Conservation (phyloP, 2,888 invertebrate genomes). For the Linnaemya tessellans region DNA sequence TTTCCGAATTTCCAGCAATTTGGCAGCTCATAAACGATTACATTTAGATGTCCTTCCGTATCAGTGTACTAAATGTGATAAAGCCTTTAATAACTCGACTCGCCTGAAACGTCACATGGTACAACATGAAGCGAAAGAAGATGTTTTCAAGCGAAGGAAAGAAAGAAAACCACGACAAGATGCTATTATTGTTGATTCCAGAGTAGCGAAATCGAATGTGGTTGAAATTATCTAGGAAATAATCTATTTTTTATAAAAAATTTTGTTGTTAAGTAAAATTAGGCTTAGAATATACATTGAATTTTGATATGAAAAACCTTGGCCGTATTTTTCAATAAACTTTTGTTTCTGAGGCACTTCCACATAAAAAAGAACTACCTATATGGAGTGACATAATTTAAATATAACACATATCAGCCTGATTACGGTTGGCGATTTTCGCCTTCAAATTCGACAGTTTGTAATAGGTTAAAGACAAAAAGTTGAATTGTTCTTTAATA, state of each 20-base stretch:
- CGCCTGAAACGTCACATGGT: conserved; percentile 80
- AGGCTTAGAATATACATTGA: not conserved
- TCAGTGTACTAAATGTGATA: conserved; percentile 80
- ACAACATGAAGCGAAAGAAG: conserved; percentile 73
- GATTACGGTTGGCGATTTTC: too few species aligned
- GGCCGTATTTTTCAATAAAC: too few species aligned
- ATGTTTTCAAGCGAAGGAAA: conserved; percentile 54
- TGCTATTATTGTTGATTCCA: conserved; percentile 62
- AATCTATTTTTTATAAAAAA: conserved; percentile 37
- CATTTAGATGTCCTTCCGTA: conserved; percentile 81
- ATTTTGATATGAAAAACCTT: not conserved
- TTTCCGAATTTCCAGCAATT: conserved; percentile 82
- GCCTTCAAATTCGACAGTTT: too few species aligned
- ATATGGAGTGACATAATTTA: too few species aligned
- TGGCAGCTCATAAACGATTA: conserved; percentile 80
- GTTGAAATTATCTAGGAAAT: conserved; percentile 66
- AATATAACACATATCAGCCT: too few species aligned
- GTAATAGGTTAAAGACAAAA: too few species aligned
- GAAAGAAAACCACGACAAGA: conserved; percentile 54
- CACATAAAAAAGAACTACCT: too few species aligned
- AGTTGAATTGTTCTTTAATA: too few species aligned
- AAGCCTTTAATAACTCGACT: conserved; percentile 81
- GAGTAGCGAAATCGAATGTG: conserved; percentile 72
- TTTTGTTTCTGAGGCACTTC: too few species aligned
- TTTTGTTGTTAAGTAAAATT: too few species aligned